phyloP scores from a whole-genome alignment of 2,797 vertebrate species.

The Lagodon rhomboides region DNA sequence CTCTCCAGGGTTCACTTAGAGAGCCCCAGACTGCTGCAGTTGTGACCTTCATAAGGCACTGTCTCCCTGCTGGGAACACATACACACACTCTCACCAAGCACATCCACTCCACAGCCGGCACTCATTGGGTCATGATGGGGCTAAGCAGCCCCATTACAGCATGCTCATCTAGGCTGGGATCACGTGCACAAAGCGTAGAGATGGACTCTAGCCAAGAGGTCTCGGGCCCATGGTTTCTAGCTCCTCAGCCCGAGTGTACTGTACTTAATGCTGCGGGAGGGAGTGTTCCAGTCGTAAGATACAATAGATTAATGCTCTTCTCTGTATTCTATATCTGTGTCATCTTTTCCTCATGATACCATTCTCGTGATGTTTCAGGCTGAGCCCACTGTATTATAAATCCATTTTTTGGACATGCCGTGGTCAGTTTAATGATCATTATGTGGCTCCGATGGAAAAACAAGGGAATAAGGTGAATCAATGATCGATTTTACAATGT shows the following conservation, averaged over 20 bases:
- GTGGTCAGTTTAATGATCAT: constrained; percentile 87
- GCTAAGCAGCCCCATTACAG: constrained; percentile 89
- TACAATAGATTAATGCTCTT: constrained; percentile 53
- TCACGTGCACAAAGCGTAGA: constrained; percentile 82
- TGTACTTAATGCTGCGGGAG: constrained; percentile 37
- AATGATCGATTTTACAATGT: constrained; percentile 84
- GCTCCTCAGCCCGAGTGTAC: constrained; percentile 42
- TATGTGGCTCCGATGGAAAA: constrained; percentile 86
- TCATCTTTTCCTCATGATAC: constrained; percentile 68
- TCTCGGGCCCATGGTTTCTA: constrained; percentile 63
- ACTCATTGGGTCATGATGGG: constrained; percentile 88
- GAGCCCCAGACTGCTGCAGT: constrained; percentile 85
- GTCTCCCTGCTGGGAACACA: constrained; percentile 86
- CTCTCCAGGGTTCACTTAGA: constrained; percentile 85
- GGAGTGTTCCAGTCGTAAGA: constrained; percentile 38
- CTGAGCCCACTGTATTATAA: constrained; percentile 75
- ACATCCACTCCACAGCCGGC: constrained; percentile 85
- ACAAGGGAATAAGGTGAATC: constrained; percentile 86
- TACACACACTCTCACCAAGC: constrained; percentile 64
- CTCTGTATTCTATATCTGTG: constrained; percentile 58
- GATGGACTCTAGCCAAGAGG: constrained; percentile 80
- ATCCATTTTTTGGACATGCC: constrained; percentile 83
- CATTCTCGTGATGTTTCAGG: constrained; percentile 63
- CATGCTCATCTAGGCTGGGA: constrained; percentile 85
- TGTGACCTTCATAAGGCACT: constrained; percentile 88